These are phyloP conservation scores for Eurystomus gularis DNA, from an alignment of 2,113 vertebrate genomes.

Conservation along the genomic window DNA sequence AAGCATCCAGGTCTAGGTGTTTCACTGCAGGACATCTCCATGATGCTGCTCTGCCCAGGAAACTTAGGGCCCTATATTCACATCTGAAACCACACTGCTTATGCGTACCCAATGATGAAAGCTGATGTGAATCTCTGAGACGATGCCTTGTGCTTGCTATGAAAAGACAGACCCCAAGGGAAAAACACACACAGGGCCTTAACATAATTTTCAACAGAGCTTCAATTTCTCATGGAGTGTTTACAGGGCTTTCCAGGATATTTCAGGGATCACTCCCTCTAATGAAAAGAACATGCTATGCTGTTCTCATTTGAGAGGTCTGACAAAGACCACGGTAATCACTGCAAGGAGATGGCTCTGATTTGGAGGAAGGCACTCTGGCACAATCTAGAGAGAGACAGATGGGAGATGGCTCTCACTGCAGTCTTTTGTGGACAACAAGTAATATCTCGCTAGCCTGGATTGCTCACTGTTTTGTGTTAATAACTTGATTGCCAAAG, in stretches of 20 bases:
- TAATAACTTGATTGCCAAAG: not conserved
- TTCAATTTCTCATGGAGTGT: not conserved
- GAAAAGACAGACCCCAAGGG: not conserved
- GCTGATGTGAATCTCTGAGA: not conserved
- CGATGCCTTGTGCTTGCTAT: too few relatives aligned
- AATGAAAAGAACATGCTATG: not conserved
- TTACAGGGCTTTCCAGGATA: not conserved
- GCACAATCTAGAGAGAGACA: not conserved
- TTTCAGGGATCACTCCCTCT: not conserved
- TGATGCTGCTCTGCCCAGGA: not conserved
- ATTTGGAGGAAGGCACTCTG: not conserved
- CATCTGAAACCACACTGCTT: not conserved
- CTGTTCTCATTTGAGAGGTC: not conserved
- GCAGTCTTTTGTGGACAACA: not conserved
- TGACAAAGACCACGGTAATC: not conserved
- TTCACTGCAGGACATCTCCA: not conserved
- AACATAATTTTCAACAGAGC: not conserved
- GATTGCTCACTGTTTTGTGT: not conserved
- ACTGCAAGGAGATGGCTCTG: not conserved
- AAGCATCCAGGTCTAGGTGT: not conserved
- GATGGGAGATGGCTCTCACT: not conserved
- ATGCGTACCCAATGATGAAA: not conserved
- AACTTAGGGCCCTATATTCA: not conserved
- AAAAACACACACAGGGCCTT: accelerated
- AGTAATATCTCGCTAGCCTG: not conserved